Evolutionary conservation across 2,888 invertebrate genomes (phyloP), one percentile per base, ranked within the genome.

Genomic region (Criorhina ranunculi): DNA sequence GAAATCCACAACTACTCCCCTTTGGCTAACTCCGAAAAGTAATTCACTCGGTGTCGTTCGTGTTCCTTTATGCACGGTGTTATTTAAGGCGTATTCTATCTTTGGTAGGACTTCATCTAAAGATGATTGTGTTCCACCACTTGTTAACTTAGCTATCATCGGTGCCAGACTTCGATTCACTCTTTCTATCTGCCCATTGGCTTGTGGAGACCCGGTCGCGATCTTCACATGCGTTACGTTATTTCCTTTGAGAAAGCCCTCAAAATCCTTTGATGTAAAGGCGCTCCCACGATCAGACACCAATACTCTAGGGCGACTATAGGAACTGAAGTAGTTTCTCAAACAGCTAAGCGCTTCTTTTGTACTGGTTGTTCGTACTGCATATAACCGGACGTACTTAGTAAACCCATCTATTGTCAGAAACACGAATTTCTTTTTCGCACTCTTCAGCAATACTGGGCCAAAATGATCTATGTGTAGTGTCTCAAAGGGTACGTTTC

Each of bases 171-270:
- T 86, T 40, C 86, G 79, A n/a, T n/a, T n/a, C n/a, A n/a, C n/a
- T n/a, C n/a, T n/a, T n/a, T n/a, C n/a, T n/a, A n/a, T n/a, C n/a
- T 87, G 87, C 0, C 87, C 87, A 44, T 88, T 87, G 0, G 87
- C 82, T 33, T 87, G 86, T 2, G 87, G 86, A n/a, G 86, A 87
- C 9, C 72, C 87, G 0, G 83, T 83, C 0, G 87, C 86, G 0
- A 87, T 55, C 12, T 70, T 69, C 3, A 86, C 42, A 19, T 87
- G 87, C 7, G 42, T 9, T 4, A 87, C 49, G 9, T 72, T 60
- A 29, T 72, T 59, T 9, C 64, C 37, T 3, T 42, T 12, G 29
- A 87, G 29, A 75, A 86, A 87, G 19, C 53, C 17, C 17, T 31
- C 8, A 59, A 88, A 88, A 19, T 86, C 82, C 5, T 6, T 15